These are phyloP conservation scores for Naso thynnoides DNA, from an alignment of 2,797 vertebrate genomes.

Conservation along the genomic window DNA sequence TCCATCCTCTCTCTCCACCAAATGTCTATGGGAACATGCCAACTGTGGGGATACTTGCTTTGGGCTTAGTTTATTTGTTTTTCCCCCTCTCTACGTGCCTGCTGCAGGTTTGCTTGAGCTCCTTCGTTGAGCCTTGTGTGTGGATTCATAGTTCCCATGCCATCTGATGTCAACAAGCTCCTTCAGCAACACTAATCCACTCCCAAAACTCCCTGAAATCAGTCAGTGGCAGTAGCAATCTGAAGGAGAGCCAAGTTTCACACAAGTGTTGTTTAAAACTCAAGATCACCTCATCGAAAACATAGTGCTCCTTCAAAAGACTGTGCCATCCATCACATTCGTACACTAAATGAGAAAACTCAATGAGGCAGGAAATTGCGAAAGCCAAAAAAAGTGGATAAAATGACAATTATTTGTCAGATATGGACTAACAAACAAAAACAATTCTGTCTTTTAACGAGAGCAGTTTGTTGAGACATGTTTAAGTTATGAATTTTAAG, in stretches of 20 bases:
- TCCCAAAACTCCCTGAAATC: constrained; percentile 63
- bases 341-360: neutral
- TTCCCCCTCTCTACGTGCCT: constrained; percentile 68
- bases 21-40: constrained; percentile 71
- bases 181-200: constrained; percentile 80
- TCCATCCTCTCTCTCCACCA: constrained; percentile 55
- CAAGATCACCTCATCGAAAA: constrained; percentile 37
- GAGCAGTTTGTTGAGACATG: neutral
- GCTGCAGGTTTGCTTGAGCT: constrained; percentile 68
- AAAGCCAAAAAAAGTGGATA: neutral
- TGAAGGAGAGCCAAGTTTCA: constrained; percentile 44
- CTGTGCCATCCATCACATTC: neutral
- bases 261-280: constrained; percentile 44
- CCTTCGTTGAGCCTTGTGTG: constrained; percentile 74
- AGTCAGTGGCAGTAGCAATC: constrained; percentile 49
- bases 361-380: neutral
- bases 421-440: constrained; percentile 5
- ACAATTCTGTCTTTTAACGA: neutral
- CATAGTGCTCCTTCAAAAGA: constrained; percentile 1
- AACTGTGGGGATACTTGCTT: constrained; percentile 73
- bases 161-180: constrained; percentile 87
- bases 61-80: constrained; percentile 77
- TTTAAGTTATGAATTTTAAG: neutral
- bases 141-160: constrained; percentile 80
- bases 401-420: constrained; percentile 7